phyloP scores from a whole-genome alignment of 2,888 invertebrate genomes.

The Gortyna flavago region DNA sequence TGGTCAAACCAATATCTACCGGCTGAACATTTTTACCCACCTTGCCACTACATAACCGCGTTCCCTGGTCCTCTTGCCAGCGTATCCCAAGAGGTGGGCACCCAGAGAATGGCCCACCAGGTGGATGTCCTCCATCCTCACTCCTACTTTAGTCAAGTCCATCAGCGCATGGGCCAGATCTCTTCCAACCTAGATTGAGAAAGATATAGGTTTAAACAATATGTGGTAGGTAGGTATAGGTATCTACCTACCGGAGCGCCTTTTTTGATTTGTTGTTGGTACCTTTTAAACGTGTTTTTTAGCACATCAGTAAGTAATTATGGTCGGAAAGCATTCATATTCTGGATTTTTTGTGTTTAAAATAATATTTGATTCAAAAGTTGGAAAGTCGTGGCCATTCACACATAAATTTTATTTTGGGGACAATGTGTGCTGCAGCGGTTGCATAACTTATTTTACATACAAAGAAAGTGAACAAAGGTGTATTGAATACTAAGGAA shows the following conservation, averaged over 20 bases:
- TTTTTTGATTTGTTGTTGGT: neutral
- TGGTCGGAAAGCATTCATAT: neutral
- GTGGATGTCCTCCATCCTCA: slow-evolving; percentile 79
- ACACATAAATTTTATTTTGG: neutral
- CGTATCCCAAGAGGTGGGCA: slow-evolving; percentile 84
- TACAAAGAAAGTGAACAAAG: slow-evolving; percentile 47
- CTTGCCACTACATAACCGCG: slow-evolving; percentile 77
- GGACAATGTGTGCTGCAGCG: neutral
- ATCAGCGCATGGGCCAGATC: slow-evolving; percentile 77
- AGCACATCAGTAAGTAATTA: neutral
- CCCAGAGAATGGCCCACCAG: slow-evolving; percentile 86
- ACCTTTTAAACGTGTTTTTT: neutral
- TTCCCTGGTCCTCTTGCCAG: slow-evolving; percentile 78
- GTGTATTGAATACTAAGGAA: slow-evolving; percentile 35
- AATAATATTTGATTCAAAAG: neutral
- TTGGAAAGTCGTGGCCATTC: neutral
- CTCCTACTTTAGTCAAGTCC: slow-evolving; percentile 74
- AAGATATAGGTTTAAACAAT: slow-evolving; percentile 1
- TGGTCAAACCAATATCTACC: neutral
- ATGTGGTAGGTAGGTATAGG: too few relatives aligned
- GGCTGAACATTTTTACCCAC: slow-evolving; percentile 64
- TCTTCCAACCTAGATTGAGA: slow-evolving; percentile 74
- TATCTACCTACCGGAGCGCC: neutral
- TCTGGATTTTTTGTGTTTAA: neutral
- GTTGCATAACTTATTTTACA: slow-evolving; percentile 42